Evolutionary conservation across 2,888 invertebrate genomes (phyloP).

Genomic region (Oegoconia quadripuncta): DNA sequence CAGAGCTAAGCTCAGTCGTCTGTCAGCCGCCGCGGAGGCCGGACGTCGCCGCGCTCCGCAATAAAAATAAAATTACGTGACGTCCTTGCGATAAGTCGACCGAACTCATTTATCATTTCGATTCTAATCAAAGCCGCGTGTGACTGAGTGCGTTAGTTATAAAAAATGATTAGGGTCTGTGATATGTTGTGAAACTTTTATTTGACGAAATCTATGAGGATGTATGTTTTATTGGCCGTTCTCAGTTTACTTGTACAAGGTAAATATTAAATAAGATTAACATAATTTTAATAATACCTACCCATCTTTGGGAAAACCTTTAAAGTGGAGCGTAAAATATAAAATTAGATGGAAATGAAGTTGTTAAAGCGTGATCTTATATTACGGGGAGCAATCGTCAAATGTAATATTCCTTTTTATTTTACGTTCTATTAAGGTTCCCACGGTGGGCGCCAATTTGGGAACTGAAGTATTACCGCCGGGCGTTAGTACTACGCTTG

Average conservation of each 20-base stretch:
- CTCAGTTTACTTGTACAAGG: constrained; percentile 67
- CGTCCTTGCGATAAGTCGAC: constrained; percentile 31
- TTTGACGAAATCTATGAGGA: constrained; percentile 57
- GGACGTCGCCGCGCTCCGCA: constrained; percentile 32
- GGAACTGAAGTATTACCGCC: too few species aligned
- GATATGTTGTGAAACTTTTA: constrained; percentile 62
- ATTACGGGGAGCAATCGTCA: constrained; percentile 10
- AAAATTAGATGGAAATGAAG: too few species aligned
- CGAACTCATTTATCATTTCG: constrained; percentile 28
- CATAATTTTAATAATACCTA: too few species aligned
- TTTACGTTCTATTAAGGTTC: not conserved
- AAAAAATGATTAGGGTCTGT: constrained; percentile 37
- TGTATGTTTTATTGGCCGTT: constrained; percentile 62
- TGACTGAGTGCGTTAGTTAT: constrained; percentile 32
- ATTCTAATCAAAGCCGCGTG: constrained; percentile 36
- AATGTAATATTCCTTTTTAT: constrained; percentile 5
- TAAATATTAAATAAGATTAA: constrained; percentile 31
- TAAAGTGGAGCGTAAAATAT: too few species aligned
- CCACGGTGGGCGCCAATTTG: constrained; percentile 28
- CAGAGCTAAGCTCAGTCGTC: constrained; percentile 50
- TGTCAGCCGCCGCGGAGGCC: constrained; percentile 33
- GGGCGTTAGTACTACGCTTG: too few species aligned
- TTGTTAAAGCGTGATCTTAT: too few species aligned
- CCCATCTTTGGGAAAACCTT: too few species aligned
- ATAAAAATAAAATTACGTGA: constrained; percentile 26